phyloP scores from a whole-genome alignment of 1,140 invertebrate species.

The Drosophila lacteicornis region DNA sequence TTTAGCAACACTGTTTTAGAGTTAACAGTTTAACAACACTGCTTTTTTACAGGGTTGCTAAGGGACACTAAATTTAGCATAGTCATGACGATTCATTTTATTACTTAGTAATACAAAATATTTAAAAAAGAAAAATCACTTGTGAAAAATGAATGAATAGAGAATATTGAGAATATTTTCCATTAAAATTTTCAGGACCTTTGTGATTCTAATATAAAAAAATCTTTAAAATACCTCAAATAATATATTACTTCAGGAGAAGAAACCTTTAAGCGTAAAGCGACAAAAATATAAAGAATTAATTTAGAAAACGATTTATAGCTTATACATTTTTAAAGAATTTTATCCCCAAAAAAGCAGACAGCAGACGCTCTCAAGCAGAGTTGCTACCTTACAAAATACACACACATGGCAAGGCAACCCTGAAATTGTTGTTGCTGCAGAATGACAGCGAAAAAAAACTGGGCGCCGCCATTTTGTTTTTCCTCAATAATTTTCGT shows the following conservation, averaged over 20 bases:
- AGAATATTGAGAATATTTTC: too few species aligned
- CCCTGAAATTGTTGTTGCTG: background rate
- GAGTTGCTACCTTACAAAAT: background rate
- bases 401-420: background rate
- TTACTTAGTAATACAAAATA: background rate
- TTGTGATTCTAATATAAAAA: too few species aligned
- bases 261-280: too few species aligned
- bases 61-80: background rate
- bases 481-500: background rate
- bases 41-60: background rate
- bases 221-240: too few species aligned
- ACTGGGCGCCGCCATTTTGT: background rate
- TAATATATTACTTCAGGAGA: too few species aligned
- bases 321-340: too few species aligned
- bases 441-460: background rate
- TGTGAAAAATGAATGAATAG: too few species aligned
- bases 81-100: background rate
- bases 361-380: background rate
- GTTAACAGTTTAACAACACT: conserved; percentile 1
- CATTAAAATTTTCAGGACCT: too few species aligned
- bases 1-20: background rate
- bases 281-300: too few species aligned
- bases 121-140: background rate
- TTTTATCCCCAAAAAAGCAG: too few species aligned
- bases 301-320: too few species aligned